Base-by-base conservation (phyloP, 2,888 invertebrate genomes). In the Drosophila algonquin region DNA sequence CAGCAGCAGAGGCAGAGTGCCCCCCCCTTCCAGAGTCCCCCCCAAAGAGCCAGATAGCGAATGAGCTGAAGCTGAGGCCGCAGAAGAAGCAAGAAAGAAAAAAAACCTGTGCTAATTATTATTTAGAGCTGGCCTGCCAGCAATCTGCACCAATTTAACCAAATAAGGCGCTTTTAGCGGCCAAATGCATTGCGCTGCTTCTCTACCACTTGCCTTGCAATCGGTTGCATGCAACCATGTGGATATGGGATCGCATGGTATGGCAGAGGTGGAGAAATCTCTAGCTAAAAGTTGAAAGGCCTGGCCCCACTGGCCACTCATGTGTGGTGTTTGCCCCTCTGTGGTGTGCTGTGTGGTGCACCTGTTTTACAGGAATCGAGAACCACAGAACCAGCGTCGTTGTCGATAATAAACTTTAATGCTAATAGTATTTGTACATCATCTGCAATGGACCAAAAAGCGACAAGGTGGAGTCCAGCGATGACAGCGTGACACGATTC, bases 101-200 rank as follows among this genome's bases (percentile, higher is more conserved):
- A 64, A 85, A 86, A 89, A 89, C 90, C 89, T 90, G 90, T 87
- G 90, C 89, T 89, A 89, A 89, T 89, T 89, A 89, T 89, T 90
- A 90, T 89, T 89, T 90, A 90, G 89, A 69, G 58, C 76, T 58
- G 68, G 77, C 62, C 75, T 71, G 61, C 52, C 71, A 73, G 75
- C 90, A 89, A 89, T 89, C 89, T 89, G 87, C 89, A 87, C 89
- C 87, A 87, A 85, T 87, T 82, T 79, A 89, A 81, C 90, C 90
- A 90, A 88, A 88, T 88, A 88, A 90, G 90, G 90, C 89, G 89
- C 85, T 89, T 82, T 89, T 79, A 89, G 89, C 90, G 89, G 81
- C 81, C 76, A 83, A 88, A 89, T 88, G 83, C 89, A 77, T 56
- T 72, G 55, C 54, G 24, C 61, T 47, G 59, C 51, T 8, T 8